Base-by-base conservation (phyloP, 2,888 invertebrate genomes). In the Drosophila tanythrix region DNA sequence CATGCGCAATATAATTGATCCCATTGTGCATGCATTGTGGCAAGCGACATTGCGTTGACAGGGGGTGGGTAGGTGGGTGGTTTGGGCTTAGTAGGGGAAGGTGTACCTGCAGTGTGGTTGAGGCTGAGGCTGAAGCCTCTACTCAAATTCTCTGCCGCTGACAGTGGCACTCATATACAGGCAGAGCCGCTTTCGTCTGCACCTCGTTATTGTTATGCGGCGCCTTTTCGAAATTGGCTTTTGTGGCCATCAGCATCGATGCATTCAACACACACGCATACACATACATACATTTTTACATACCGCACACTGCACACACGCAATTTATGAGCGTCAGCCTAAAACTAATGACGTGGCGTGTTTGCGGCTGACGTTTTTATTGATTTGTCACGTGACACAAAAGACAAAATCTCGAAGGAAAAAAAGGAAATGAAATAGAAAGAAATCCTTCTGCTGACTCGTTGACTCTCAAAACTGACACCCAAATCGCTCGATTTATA, bases 11-110 rank as follows among this genome's bases (percentile, higher is more conserved):
- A 88, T 89, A 88, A 88, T 88, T 88, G 90, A 88, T 88, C 87
- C 87, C 88, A 89, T 89, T 89, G 85, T 88, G 85, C 81, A 74
- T 79, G 83, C 70, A 84, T 84, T 87, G 88, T 81, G 81, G 88
- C 69, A 77, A 64, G 69, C 64, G 56, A 59, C 31, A 69, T 73
- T 88, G 77, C 71, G 83, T 81, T 84, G 86, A 88, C 88, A 86
- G 15, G 15, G 1, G 21, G n/a, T 6, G 58, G 48, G 48, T 21
- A 21, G 36, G 40, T n/a, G 33, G n/a, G 36, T 25, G 13, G 62
- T 36, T 48, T 58, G 29, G 35, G 5, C 29, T 25, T 7, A 10
- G 36, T 1, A 21, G n/a, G 38, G 21, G 8, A 2, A 4, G 31
- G 35, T 11, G 36, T 21, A 21, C n/a, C 13, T 25, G 13, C 15